A percentile compares a stretch with the other conserved stretches of the same genome.
These are phyloP conservation scores for Xestia ashworthii DNA, from an alignment of 2,888 invertebrate genomes.

Conservation along the genomic window DNA sequence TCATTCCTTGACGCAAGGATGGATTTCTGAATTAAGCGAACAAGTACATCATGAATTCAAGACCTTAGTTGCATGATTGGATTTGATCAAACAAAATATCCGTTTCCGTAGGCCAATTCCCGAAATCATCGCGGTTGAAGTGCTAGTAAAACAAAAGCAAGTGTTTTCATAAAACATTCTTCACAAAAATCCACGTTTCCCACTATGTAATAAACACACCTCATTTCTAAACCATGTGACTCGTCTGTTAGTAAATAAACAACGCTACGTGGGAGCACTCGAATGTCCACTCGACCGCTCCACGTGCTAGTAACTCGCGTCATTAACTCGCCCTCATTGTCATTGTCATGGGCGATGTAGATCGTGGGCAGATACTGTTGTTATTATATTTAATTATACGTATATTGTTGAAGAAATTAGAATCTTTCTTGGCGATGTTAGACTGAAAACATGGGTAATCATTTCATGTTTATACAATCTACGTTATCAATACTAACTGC, in stretches of 20 bases:
- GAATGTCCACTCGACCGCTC: conserved; percentile 52
- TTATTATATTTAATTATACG: conserved; percentile 24
- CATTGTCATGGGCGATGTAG: conserved; percentile 48
- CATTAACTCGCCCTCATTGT: conserved; percentile 54
- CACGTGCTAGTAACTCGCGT: conserved; percentile 39
- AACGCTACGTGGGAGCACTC: conserved; percentile 40
- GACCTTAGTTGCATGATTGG: not conserved
- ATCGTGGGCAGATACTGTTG: conserved; percentile 36
- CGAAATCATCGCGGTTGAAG: not conserved
- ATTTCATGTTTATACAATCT: not conserved
- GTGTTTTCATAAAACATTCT: not conserved
- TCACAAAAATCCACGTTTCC: not conserved
- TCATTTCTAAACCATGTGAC: conserved; percentile 17
- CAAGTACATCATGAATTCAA: not conserved
- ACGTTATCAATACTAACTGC: not conserved
- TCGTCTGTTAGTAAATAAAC: conserved; percentile 54
- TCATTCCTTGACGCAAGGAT: not conserved
- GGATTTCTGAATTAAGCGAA: not conserved
- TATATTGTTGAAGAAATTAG: not conserved
- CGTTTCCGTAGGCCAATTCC: not conserved
- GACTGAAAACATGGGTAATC: not conserved
- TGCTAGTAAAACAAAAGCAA: not conserved
- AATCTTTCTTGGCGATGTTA: not conserved
- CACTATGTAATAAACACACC: conserved; percentile 10
- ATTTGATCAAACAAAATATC: not conserved